Conservation (phyloP, 1,140 invertebrate genomes). For the Cotesia typhae region DNA sequence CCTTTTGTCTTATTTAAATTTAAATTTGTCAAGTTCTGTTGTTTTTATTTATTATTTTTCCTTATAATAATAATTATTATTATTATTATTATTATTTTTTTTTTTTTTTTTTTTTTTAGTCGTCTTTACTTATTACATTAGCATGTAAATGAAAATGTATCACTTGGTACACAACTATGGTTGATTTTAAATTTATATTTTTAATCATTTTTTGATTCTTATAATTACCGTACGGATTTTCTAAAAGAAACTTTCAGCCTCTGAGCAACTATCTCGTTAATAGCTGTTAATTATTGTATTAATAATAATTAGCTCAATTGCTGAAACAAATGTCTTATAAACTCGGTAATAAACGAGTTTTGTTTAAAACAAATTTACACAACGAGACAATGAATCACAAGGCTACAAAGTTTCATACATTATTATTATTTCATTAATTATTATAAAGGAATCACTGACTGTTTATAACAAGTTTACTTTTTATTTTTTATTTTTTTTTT, state of each 20-base stretch:
- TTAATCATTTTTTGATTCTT: constrained; percentile 15
- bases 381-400: constrained; percentile 25
- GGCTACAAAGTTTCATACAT: constrained; percentile 30
- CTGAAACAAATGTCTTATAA: too few relatives aligned
- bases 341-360: neutral
- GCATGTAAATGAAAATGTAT: constrained; percentile 1
- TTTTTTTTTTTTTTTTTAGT: neutral
- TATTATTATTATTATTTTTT: neutral
- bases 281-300: neutral
- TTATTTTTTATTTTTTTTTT: neutral
- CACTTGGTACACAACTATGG: neutral
- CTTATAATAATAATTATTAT: neutral
- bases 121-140: neutral
- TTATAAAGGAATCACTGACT: constrained; percentile 44
- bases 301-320: constrained; percentile 2
- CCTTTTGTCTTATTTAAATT: neutral
- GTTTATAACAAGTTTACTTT: constrained; percentile 52
- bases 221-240: constrained; percentile 10
- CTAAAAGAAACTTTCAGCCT: constrained; percentile 19
- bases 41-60: constrained; percentile 3
- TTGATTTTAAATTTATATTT: neutral
- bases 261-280: constrained; percentile 18
- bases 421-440: constrained; percentile 13
- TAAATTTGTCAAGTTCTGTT: constrained; percentile 5
- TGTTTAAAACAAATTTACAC: neutral